These are phyloP conservation scores for Acanthosepion pharaonis DNA, from an alignment of 2,888 invertebrate genomes.

Conservation along the genomic window DNA sequence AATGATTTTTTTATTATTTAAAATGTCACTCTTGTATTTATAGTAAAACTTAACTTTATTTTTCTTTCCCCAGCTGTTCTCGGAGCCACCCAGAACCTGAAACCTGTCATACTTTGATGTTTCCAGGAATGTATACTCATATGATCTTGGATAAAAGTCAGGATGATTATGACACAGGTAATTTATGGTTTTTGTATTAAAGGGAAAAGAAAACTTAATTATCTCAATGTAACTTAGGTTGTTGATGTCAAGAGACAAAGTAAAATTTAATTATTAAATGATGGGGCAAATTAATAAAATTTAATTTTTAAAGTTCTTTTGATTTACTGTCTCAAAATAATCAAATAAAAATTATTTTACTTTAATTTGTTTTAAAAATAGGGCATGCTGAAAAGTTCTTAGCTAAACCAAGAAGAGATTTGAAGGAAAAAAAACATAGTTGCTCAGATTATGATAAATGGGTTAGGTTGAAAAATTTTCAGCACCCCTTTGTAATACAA, in stretches of 20 bases:
- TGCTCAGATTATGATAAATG: no score
- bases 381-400: no score
- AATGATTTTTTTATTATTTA: no score
- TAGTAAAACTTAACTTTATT: neutral
- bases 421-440: no score
- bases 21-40: no score
- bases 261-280: neutral
- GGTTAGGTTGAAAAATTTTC: no score
- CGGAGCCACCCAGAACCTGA: constrained; percentile 84
- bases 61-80: constrained; percentile 77
- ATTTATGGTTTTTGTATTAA: neutral
- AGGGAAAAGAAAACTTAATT: neutral
- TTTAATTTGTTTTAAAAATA: neutral
- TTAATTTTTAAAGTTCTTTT: no score
- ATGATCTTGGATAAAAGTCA: constrained; percentile 84
- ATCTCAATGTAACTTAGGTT: neutral
- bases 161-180: constrained; percentile 84
- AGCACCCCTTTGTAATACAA: no score
- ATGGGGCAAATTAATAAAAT: no score
- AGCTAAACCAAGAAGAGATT: no score
- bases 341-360: no score
- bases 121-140: constrained; percentile 88
- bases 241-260: neutral
- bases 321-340: no score
- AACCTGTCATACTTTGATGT: constrained; percentile 83